Evolutionary conservation across 2,797 vertebrate genomes (phyloP).

Genomic region (Acrocephalus scirpaceus): DNA sequence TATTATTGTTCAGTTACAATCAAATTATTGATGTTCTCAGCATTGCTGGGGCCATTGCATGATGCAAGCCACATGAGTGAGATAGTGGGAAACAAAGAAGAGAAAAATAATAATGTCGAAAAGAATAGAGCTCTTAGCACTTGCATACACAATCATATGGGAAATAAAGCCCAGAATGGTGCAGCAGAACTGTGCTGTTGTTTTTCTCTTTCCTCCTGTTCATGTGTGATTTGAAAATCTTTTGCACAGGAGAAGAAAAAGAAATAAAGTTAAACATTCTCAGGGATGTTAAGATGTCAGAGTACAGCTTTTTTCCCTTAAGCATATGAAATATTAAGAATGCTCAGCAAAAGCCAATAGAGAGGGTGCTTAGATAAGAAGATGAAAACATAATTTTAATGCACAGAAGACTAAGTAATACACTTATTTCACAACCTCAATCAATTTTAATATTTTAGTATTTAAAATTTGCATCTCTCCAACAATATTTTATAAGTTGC

Average conservation of each 20-base stretch:
- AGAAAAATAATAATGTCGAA: constrained; percentile 8
- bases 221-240: constrained; percentile 16
- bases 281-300: constrained; percentile 64
- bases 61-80: constrained; percentile 23
- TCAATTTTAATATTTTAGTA: constrained; percentile 80
- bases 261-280: constrained; percentile 53
- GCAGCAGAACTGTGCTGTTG: not conserved
- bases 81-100: constrained; percentile 34
- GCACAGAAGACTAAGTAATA: constrained; percentile 73
- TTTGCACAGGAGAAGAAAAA: not conserved
- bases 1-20: constrained; percentile 41
- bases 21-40: constrained; percentile 58
- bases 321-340: constrained; percentile 78
- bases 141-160: not conserved
- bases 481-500: constrained; percentile 65
- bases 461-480: constrained; percentile 60
- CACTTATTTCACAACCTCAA: constrained; percentile 73
- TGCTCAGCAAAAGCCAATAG: constrained; percentile 68
- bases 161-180: constrained; percentile 3
- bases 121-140: constrained; percentile 13
- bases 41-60: not conserved
- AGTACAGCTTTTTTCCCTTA: constrained; percentile 68
- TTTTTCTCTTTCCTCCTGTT: not conserved
- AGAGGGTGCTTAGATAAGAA: constrained; percentile 72
- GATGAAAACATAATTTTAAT: constrained; percentile 81